Percentiles rank a stretch among this genome's conserved stretches.
Conservation (phyloP, 2,797 vertebrate genomes). For the Enoplosus armatus region DNA sequence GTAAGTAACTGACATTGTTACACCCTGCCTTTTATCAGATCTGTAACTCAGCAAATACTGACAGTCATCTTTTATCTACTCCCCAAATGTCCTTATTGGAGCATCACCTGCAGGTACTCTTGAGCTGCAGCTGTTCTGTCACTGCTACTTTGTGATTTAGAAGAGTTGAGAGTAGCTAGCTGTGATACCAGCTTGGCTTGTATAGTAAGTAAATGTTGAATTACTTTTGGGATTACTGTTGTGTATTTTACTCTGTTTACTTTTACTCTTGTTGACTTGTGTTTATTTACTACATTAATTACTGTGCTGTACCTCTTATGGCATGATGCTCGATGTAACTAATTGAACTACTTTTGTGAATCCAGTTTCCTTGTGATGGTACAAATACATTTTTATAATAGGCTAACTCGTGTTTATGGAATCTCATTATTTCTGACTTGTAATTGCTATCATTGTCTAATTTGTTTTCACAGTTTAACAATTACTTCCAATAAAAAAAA, state of each 20-base stretch:
- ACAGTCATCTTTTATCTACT: too few relatives aligned
- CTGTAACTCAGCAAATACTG: too few relatives aligned
- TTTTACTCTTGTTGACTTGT: background rate
- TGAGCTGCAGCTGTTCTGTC: background rate
- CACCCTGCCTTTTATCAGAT: too few relatives aligned
- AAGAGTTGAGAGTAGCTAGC: too few relatives aligned
- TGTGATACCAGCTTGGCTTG: background rate
- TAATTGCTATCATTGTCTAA: background rate
- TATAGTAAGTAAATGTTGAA: background rate
- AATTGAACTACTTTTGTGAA: background rate
- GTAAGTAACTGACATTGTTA: too few relatives aligned
- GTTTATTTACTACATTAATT: background rate
- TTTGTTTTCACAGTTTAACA: background rate
- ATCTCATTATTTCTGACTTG: background rate
- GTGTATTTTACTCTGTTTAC: background rate
- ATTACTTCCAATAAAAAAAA: background rate
- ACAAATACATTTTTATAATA: background rate
- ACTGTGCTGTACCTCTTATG: too few relatives aligned
- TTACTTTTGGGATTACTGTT: background rate
- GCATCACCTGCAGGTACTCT: too few relatives aligned
- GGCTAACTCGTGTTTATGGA: background rate
- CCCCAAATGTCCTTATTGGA: too few relatives aligned
- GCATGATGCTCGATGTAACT: background rate
- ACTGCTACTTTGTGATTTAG: background rate
- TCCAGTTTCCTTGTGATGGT: background rate